phyloP scores from a whole-genome alignment of 2,888 invertebrate species.

The Drosophila emarginata region DNA sequence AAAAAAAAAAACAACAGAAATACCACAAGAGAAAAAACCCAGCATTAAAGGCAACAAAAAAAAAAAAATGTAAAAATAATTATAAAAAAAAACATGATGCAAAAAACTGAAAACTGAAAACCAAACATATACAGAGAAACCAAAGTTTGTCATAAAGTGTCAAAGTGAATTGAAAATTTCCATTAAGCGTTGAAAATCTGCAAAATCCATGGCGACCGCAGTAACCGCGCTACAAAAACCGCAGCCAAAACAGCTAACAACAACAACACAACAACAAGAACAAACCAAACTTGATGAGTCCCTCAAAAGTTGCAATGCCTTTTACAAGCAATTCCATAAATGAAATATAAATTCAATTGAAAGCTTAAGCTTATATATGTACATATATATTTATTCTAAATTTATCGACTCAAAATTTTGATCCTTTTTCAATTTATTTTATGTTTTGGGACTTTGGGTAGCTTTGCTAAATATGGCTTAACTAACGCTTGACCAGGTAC shows the following conservation, averaged over 20 bases:
- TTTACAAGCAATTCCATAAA: neutral
- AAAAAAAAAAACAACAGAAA: neutral
- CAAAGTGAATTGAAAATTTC: constrained; percentile 76
- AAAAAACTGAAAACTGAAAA: neutral
- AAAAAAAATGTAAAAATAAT: neutral
- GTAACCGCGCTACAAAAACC: constrained; percentile 58
- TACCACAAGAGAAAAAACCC: neutral
- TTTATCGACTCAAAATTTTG: too few species aligned
- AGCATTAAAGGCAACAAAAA: neutral
- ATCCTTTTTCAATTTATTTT: too few species aligned
- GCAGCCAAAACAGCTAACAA: constrained; percentile 33
- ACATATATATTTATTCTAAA: too few species aligned
- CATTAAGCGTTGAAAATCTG: constrained; percentile 70
- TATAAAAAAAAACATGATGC: too few species aligned
- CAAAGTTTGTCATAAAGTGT: constrained; percentile 76
- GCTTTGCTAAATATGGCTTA: too few species aligned
- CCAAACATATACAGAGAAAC: constrained; percentile 40
- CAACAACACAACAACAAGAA: constrained; percentile 20
- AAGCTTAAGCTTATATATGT: neutral
- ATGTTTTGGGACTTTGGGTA: too few species aligned
- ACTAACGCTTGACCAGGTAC: too few species aligned
- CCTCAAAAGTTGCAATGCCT: neutral
- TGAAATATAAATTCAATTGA: neutral
- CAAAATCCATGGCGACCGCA: constrained; percentile 61
- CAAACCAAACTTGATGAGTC: neutral